A percentile compares a stretch with the other conserved stretches of the same genome.
These are phyloP conservation scores for Taenaris catops DNA, from an alignment of 2,888 invertebrate genomes.

Conservation along the genomic window DNA sequence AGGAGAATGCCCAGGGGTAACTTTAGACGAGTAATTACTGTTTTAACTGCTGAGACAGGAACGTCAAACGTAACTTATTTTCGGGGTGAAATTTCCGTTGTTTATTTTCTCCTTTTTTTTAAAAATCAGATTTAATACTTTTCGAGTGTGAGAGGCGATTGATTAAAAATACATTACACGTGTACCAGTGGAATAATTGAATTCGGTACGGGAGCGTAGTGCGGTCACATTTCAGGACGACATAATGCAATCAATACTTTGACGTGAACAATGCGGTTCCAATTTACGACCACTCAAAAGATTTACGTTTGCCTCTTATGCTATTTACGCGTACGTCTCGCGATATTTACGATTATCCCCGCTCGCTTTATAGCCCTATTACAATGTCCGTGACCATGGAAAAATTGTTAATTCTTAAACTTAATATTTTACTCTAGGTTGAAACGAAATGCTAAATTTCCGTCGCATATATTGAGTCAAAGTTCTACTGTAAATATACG, in stretches of 20 bases:
- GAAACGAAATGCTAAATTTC: no score
- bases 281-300: constrained; percentile 49
- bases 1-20: constrained; percentile 70
- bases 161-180: constrained; percentile 36
- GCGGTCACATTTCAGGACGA: constrained; percentile 41
- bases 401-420: background rate
- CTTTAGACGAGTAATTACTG: constrained; percentile 76
- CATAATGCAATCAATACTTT: constrained; percentile 59
- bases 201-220: constrained; percentile 34
- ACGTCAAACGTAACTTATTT: constrained; percentile 70
- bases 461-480: no score
- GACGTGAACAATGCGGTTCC: constrained; percentile 51
- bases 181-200: constrained; percentile 46
- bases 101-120: constrained; percentile 30
- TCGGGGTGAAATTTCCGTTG: constrained; percentile 44
- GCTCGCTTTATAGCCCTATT: constrained; percentile 45
- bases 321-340: constrained; percentile 50
- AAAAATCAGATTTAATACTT: constrained; percentile 18
- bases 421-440: no score
- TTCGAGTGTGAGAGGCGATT: constrained; percentile 19
- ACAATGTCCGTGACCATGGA: constrained; percentile 37
- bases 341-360: constrained; percentile 58
- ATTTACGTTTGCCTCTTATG: constrained; percentile 48
- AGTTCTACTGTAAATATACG: no score
- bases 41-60: constrained; percentile 71